Evolutionary conservation across 1,140 invertebrate species (phyloP).

Genomic region (Drosophila biarmipes): DNA sequence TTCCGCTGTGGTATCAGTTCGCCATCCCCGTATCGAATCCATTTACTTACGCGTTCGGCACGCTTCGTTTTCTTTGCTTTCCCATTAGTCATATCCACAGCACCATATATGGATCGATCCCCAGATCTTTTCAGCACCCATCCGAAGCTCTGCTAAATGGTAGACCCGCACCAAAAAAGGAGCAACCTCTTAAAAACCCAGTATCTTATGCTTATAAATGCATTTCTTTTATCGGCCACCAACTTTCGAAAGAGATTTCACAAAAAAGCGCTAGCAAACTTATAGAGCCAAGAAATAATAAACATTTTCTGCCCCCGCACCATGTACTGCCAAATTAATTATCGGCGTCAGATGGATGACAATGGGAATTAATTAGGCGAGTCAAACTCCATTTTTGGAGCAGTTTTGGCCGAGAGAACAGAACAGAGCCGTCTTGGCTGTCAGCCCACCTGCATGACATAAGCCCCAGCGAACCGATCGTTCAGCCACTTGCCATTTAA

Average conservation of each 20-base stretch:
- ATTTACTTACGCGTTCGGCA: constrained; percentile 37
- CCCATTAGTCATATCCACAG: constrained; percentile 28
- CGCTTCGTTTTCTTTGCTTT: constrained; percentile 24
- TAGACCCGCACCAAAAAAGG: constrained; percentile 17
- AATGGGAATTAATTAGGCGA: constrained; percentile 63
- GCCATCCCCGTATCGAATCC: constrained; percentile 4
- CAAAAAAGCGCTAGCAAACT: background rate
- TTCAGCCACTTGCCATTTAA: constrained; percentile 38
- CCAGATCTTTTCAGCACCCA: constrained; percentile 29
- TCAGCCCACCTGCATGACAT: constrained; percentile 46
- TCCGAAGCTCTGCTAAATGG: constrained; percentile 25
- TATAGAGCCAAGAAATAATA: constrained; percentile 1
- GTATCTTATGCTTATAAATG: constrained; percentile 12
- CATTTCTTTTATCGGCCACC: constrained; percentile 4
- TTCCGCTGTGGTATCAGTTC: background rate
- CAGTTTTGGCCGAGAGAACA: constrained; percentile 14
- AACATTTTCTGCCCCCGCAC: constrained; percentile 34
- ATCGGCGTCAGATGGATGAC: constrained; percentile 54
- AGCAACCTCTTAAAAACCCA: constrained; percentile 9
- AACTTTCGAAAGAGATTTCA: constrained; percentile 46
- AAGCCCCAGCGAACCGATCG: constrained; percentile 21
- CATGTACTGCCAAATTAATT: constrained; percentile 61
- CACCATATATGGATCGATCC: constrained; percentile 29
- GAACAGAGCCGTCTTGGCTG: constrained; percentile 5
- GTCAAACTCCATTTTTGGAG: constrained; percentile 39